phyloP scores from a whole-genome alignment of 1,140 invertebrate species.

The Drosophila dunni region DNA sequence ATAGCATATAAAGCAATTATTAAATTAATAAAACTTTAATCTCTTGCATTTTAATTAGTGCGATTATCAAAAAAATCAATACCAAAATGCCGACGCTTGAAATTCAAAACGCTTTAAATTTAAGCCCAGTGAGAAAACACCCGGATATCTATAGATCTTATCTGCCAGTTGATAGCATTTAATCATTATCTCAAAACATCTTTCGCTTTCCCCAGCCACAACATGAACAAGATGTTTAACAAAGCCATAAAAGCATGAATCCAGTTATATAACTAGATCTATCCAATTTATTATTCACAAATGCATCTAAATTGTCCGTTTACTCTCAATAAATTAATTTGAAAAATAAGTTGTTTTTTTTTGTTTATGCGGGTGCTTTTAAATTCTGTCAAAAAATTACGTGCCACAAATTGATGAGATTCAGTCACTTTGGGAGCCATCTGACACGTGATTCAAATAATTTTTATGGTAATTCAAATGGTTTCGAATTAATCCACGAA shows the following conservation, averaged over 20 bases:
- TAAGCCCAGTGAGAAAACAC: background rate
- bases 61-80: slow-evolving; percentile 43
- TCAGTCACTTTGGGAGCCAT: slow-evolving; percentile 15
- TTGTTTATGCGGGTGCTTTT: slow-evolving; percentile 29
- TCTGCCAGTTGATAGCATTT: slow-evolving; percentile 10
- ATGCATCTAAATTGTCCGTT: slow-evolving; percentile 34
- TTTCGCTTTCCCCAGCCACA: slow-evolving; percentile 32
- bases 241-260: slow-evolving; percentile 2
- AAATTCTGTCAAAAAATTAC: slow-evolving; percentile 6
- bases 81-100: slow-evolving; percentile 9
- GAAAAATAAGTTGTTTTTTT: background rate
- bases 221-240: slow-evolving; percentile 16
- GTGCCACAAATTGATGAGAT: slow-evolving; percentile 12
- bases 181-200: slow-evolving; percentile 18
- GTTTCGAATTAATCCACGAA: background rate
- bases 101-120: slow-evolving; percentile 46
- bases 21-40: slow-evolving; percentile 64
- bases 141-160: slow-evolving; percentile 9
- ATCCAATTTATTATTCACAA: slow-evolving; percentile 8
- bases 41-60: slow-evolving; percentile 37
- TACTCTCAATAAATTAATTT: slow-evolving; percentile 22
- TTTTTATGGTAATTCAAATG: background rate
- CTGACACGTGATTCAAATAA: slow-evolving; percentile 33
- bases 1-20: slow-evolving; percentile 66
- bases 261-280: slow-evolving; percentile 11